Conservation (phyloP, 2,113 vertebrate species). For the Thunnus thynnus region DNA sequence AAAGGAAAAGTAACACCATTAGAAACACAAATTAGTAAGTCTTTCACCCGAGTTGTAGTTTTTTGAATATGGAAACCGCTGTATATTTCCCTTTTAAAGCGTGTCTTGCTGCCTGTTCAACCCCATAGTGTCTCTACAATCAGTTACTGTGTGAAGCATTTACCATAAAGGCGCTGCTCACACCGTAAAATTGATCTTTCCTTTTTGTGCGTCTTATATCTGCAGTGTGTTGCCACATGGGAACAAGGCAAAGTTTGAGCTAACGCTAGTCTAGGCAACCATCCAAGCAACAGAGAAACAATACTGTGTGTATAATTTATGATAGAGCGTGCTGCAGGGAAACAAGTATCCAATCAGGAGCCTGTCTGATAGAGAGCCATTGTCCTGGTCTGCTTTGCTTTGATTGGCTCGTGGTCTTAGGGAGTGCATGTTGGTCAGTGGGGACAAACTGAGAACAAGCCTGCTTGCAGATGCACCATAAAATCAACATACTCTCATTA, state of each 20-base stretch:
- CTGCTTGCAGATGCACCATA: neutral
- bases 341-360: conserved; percentile 11
- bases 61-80: neutral
- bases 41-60: neutral
- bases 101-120: neutral
- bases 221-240: conserved; percentile 11
- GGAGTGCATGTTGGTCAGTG: neutral
- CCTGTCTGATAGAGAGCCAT: neutral
- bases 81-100: neutral
- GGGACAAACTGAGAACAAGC: neutral
- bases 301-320: conserved; percentile 49
- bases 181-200: neutral
- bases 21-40: neutral
- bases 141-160: neutral
- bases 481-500: neutral
- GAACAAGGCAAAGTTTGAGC: conserved; percentile 21
- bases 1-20: conserved; percentile 7
- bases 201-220: neutral
- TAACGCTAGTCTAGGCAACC: conserved; percentile 41
- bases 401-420: conserved; percentile 15
- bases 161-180: neutral
- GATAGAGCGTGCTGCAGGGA: neutral
- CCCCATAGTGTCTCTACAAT: neutral
- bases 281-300: conserved; percentile 58
- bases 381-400: conserved; percentile 26